Conservation (phyloP, 2,797 vertebrate species). For the Manis pentadactyla region DNA sequence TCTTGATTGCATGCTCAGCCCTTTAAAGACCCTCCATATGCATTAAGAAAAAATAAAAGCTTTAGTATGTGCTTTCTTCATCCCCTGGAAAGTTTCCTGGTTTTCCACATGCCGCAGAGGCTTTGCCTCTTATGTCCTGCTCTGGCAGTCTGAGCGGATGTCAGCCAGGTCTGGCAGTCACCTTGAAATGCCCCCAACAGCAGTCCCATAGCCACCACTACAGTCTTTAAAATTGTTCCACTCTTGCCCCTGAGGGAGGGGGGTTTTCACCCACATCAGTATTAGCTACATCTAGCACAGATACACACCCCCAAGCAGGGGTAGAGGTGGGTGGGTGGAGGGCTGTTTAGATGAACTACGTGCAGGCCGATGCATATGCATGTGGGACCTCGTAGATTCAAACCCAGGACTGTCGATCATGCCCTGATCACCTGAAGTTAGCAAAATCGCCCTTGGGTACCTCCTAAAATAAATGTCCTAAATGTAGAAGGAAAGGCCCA, state of each 20-base stretch:
- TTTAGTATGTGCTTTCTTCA: background rate
- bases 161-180: background rate
- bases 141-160: background rate
- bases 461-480: background rate
- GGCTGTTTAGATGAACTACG: background rate
- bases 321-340: too few species aligned
- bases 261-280: background rate
- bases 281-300: too few species aligned
- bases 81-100: background rate
- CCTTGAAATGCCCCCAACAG: background rate
- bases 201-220: background rate
- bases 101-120: background rate
- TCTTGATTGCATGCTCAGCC: background rate
- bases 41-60: background rate
- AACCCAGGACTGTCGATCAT: background rate
- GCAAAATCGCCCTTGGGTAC: background rate
- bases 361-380: accelerated
- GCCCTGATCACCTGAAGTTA: background rate
- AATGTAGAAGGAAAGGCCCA: background rate
- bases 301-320: background rate
- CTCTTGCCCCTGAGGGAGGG: background rate
- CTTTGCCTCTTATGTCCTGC: background rate
- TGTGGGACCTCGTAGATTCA: background rate
- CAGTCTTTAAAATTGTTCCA: background rate
- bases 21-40: background rate